Percentiles rank a stretch among this genome's conserved stretches.
Evolutionary conservation across 1,140 invertebrate species (phyloP).

Genomic region (Uloborus diversus): DNA sequence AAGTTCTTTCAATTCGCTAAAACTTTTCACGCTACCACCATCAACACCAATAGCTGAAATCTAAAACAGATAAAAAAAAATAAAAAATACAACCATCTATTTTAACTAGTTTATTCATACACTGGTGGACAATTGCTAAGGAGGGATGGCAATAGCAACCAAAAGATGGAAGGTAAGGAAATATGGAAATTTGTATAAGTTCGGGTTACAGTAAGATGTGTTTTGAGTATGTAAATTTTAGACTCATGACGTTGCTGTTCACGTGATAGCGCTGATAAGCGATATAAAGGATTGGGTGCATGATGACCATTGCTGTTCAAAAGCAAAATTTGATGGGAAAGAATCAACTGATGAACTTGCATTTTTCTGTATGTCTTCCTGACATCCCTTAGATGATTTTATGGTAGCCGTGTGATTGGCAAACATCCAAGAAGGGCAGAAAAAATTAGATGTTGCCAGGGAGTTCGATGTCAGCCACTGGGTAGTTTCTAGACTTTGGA

Average conservation of each 20-base stretch:
- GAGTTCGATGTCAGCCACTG: conserved; percentile 1
- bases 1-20: neutral
- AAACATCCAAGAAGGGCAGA: neutral
- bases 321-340: neutral
- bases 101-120: neutral
- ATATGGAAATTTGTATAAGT: neutral
- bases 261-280: neutral
- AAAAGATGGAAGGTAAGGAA: no score
- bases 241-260: neutral
- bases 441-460: neutral
- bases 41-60: neutral
- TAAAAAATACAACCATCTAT: neutral
- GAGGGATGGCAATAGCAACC: no score
- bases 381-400: conserved; percentile 18
- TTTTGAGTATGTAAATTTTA: neutral
- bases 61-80: neutral
- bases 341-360: neutral
- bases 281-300: neutral
- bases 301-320: neutral
- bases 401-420: neutral
- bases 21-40: neutral
- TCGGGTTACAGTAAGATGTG: neutral
- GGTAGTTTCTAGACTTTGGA: conserved; percentile 7
- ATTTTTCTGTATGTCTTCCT: neutral
- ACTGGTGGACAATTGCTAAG: no score